Evolutionary conservation across 2,113 vertebrate species (phyloP).

Genomic region (Pholis gunnellus): DNA sequence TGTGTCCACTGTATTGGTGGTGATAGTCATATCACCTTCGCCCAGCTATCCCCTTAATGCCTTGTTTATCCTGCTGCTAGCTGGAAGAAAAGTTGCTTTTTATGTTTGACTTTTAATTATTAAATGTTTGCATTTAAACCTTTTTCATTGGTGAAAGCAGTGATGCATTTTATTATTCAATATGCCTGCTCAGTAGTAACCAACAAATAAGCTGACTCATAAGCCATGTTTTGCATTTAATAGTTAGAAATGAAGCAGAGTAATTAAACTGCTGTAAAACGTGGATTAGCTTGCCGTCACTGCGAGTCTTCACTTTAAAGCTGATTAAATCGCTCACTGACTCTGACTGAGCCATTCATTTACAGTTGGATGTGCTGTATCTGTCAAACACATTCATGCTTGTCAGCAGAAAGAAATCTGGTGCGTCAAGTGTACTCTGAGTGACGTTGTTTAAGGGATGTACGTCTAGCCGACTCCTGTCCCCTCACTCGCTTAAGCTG

Average conservation of each 20-base stretch:
- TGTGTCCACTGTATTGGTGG: not conserved
- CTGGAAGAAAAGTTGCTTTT: not conserved
- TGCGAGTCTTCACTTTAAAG: slow-evolving; percentile 1
- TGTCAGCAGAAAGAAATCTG: not conserved
- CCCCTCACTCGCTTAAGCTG: slow-evolving; percentile 56
- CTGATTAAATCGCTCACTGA: slow-evolving; percentile 10
- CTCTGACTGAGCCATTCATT: not conserved
- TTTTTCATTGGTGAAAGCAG: too few species aligned
- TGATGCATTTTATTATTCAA: not conserved
- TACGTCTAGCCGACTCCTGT: slow-evolving; percentile 37
- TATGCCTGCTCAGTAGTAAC: not conserved
- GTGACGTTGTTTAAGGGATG: slow-evolving; percentile 14
- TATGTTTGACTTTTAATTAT: not conserved
- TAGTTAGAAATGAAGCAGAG: not conserved
- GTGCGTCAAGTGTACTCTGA: not conserved
- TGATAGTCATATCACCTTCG: not conserved
- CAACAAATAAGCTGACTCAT: not conserved
- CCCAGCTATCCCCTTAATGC: not conserved
- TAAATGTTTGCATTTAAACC: not conserved
- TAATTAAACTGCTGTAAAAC: slow-evolving; percentile 3
- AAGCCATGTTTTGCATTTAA: not conserved
- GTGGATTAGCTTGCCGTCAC: slow-evolving; percentile 18
- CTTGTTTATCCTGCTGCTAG: not conserved
- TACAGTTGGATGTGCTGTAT: not conserved
- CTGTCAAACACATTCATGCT: not conserved